Base-by-base conservation (phyloP, 2,888 invertebrate genomes). In the Phalera bucephala region DNA sequence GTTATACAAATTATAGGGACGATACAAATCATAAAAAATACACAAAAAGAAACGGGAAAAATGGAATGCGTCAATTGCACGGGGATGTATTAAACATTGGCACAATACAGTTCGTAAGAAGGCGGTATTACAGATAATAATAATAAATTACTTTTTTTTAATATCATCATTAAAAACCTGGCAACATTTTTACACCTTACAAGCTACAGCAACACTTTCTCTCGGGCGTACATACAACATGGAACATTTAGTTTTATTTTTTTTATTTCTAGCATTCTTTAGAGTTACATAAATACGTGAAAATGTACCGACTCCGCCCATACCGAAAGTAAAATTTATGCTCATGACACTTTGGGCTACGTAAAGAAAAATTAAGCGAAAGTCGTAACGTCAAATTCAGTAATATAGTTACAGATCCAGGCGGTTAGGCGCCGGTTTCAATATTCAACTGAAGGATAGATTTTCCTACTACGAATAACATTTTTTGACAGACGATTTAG, bases 171-270 rank as follows among this genome's bases (percentile, higher is more conserved):
- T 61, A 60, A 65, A 68, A 73, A 71, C 55, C 69, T 71, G 67
- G 71, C 72, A 75, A 75, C 72, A 71, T 68, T 71, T 75, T 67
- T 67, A 77, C 64, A 71, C 29, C 70, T 73, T 79, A 75, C 36
- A 56, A 56, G 45, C 68, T 72, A 72, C 47, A 61, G 64, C 70
- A 65, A 72, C 67, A 68, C 59, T 54, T 13, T 50, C 47, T 53
- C 45, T 62, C 53, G 57, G 65, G 69, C 67, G 52, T 65, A 69
- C 70, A 59, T 65, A 80, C 70, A 71, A 77, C 72, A 79, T 66
- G 70, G 65, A 79, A 73, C 70, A 67, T 72, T 69, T 51, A 67
- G 34, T 40, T 42, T n/a, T n/a, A n/a, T n/a, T n/a, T n/a, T n/a
- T 35, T 50, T 45, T 17, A 43, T 40, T 17, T 50, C 55, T 52